A percentile compares a stretch with the other conserved stretches of the same genome.
phyloP scores from a whole-genome alignment of 2,113 vertebrate genomes.

The Leptobrachium leishanense region DNA sequence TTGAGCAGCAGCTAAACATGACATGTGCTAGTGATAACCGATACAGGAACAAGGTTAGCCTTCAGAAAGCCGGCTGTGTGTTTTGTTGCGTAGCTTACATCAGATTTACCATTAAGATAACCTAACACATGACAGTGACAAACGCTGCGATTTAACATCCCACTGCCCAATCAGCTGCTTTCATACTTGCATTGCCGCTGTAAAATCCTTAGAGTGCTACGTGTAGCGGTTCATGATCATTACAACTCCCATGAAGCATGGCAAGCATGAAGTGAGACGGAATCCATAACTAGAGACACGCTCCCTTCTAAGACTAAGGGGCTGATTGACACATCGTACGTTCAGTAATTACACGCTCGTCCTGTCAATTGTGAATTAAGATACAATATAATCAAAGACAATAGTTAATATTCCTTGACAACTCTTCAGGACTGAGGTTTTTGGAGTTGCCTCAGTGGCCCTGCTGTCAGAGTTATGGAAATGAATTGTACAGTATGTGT shows the following conservation, averaged over 20 bases:
- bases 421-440: constrained; percentile 66
- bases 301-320: too few species aligned
- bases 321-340: too few species aligned
- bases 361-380: constrained; percentile 59
- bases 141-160: constrained; percentile 3
- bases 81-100: constrained; percentile 5
- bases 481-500: too few species aligned
- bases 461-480: constrained; percentile 17
- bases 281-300: too few species aligned
- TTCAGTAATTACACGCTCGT: constrained; percentile 27
- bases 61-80: not conserved
- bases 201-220: not conserved
- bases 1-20: not conserved
- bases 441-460: constrained; percentile 54
- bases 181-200: not conserved
- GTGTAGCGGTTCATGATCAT: not conserved
- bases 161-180: not conserved
- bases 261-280: too few species aligned
- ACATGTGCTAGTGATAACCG: constrained; percentile 2
- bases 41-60: constrained; percentile 22
- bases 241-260: too few species aligned
- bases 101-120: constrained; percentile 28
- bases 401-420: constrained; percentile 69
- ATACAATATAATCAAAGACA: constrained; percentile 61
- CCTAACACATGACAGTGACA: constrained; percentile 29